Evolutionary conservation across 2,888 invertebrate genomes (phyloP).

Genomic region (Scaptomyza parva): DNA sequence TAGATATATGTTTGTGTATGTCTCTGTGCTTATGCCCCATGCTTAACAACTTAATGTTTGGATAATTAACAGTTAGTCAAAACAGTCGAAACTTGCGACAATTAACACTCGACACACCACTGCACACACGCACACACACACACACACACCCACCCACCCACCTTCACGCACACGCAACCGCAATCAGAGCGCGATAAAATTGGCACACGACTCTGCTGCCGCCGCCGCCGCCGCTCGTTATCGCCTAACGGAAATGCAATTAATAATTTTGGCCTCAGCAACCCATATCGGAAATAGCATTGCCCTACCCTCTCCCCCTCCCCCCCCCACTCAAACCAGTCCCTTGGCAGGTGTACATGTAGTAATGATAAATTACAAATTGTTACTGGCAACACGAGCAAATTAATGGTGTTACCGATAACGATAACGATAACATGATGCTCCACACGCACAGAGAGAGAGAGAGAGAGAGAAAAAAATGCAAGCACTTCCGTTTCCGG

Average conservation of each 20-base stretch:
- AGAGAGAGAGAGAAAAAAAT: not conserved
- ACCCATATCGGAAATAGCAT: constrained; percentile 2
- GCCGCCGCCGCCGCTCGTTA: constrained; percentile 47
- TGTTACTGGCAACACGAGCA: constrained; percentile 19
- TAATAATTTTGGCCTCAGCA: constrained; percentile 50
- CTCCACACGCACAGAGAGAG: too few species aligned
- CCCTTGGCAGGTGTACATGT: too few species aligned
- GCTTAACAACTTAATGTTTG: constrained; percentile 56
- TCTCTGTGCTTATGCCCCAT: not conserved
- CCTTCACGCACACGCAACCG: not conserved
- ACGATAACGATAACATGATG: constrained; percentile 53
- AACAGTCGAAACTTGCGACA: constrained; percentile 62
- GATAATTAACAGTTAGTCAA: constrained; percentile 68
- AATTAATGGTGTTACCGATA: constrained; percentile 36
- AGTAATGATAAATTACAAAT: constrained; percentile 67
- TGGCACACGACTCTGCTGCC: constrained; percentile 17
- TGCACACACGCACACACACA: not conserved
- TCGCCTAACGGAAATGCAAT: constrained; percentile 72
- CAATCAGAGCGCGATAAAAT: constrained; percentile 11
- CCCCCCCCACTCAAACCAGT: not conserved
- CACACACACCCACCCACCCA: not conserved
- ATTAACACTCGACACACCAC: constrained; percentile 65
- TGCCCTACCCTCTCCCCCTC: not conserved
- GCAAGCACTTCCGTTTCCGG: constrained; percentile 48
- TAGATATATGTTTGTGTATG: not conserved